Evolutionary conservation across 2,888 invertebrate species (phyloP), one percentile per base, ranked within the genome.

Genomic region (Acleris sparsana): DNA sequence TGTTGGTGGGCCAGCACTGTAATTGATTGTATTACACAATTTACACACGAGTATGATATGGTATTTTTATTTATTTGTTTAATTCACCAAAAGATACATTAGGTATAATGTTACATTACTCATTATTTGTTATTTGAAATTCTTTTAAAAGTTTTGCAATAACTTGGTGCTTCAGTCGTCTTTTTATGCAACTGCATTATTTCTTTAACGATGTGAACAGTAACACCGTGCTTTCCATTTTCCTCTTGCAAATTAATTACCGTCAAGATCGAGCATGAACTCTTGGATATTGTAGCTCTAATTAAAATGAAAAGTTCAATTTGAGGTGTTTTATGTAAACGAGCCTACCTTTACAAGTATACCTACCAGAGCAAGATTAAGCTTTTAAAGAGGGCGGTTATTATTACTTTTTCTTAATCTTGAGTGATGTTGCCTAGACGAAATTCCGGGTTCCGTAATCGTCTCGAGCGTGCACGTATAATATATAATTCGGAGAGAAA

Each of bases 331-430:
- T 78, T 76, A 80, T 76, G 76, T 76, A 75, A 79, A 78, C 77
- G 73, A 78, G 77, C 76, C 80, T 76, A 78, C 75, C 75, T 75
- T 81, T 80, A 80, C 75, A 76, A 77, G 76, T 69, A 69, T 71
- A 55, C 69, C 71, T 71, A 55, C 69, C 71, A 60, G 68, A 75
- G 77, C 78, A 79, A 75, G 80, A 75, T 73, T 80, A 80, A 74
- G 83, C 79, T 82, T 82, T 79, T 81, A 80, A 77, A 74, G 69
- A 33, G 74, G 71, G 62, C 67, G 75, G 74, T 75, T 77, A 79
- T 82, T 79, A 74, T 72, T 75, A 77, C 75, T 78, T 77, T 74
- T 75, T 74, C 80, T 73, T 83, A 79, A 83, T 82, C 84, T 78
- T 80, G 80, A 84, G 70, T 82, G 80, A 85, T 82, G 83, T 74